Percentiles rank a stretch among this genome's conserved stretches.
Evolutionary conservation across 2,888 invertebrate genomes (phyloP).

Genomic region (Hirtodrosophila duncani): DNA sequence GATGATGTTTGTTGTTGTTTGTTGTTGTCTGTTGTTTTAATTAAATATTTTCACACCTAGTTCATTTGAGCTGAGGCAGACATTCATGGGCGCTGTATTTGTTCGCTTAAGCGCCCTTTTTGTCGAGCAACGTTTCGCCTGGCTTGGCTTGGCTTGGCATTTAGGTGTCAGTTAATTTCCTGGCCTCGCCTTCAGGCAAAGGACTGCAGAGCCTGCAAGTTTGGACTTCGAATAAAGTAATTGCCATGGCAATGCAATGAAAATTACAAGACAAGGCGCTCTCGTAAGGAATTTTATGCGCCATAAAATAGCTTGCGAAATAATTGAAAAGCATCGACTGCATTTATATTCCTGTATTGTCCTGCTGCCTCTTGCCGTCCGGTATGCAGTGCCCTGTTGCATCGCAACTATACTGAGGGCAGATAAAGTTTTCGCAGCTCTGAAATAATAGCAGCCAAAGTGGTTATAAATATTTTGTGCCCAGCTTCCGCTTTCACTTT

Average conservation of each 20-base stretch:
- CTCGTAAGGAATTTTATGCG: constrained; percentile 61
- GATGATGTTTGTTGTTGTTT: constrained; percentile 15
- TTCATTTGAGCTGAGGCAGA: constrained; percentile 50
- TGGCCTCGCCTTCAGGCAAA: constrained; percentile 10
- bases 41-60: constrained; percentile 75
- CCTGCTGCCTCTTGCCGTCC: constrained; percentile 23
- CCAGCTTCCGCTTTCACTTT: constrained; percentile 38
- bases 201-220: constrained; percentile 23
- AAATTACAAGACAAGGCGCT: constrained; percentile 48
- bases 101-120: too few species aligned
- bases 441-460: constrained; percentile 70
- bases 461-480: constrained; percentile 73
- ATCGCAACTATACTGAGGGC: constrained; percentile 9
- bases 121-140: too few species aligned
- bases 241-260: constrained; percentile 49
- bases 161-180: constrained; percentile 72
- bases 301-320: constrained; percentile 70
- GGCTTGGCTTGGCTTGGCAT: constrained; percentile 27
- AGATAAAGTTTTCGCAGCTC: constrained; percentile 65
- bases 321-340: constrained; percentile 69
- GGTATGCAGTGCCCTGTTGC: too few species aligned
- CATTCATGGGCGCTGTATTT: constrained; percentile 17
- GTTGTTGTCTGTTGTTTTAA: constrained; percentile 64
- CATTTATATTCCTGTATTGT: constrained; percentile 39
- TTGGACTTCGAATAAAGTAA: constrained; percentile 66